Evolutionary conservation across 2,888 invertebrate genomes (phyloP), one percentile per base, ranked within the genome.

Genomic region (Drosophila formosana): DNA sequence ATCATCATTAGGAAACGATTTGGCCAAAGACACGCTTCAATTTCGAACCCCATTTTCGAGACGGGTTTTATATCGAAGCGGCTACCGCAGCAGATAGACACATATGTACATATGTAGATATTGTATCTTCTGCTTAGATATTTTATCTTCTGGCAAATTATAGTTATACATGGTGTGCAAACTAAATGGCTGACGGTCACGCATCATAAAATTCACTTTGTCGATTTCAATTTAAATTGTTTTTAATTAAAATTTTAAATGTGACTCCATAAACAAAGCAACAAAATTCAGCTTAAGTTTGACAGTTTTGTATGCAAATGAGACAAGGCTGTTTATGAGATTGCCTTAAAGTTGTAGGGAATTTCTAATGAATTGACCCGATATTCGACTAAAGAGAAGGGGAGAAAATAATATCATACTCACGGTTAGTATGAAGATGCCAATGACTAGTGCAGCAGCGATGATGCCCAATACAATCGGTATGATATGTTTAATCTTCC

Each of bases 371-470:
- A 41, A 30, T 55, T 32, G 43, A 55, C 8, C 55, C 23, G 23
- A 13, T 25, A 34, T 32, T 32, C 6, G 8, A 30, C 23, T 30
- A 11, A 26, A 46, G 46, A 11, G 41, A 28, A 41, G 18, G 13
- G 1, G 9, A 6, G 3, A 11, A 43, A 34, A 46, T 18, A 18
- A 18, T 18, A 18, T 18, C 18, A 18, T 37, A 68, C 92, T 90
- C 69, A 92, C 92, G 84, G 90, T 88, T 71, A 91, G 67, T 7
- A 82, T 85, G 34, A 92, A 75, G 63, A 92, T 75, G 57, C 86
- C 80, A 11, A 84, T 64, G 50, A 82, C 86, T 41, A 91, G 74
- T 11, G 82, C 66, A 34, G 89, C 60, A 18, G 88, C 78, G 32
- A 87, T 71, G 66, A 84, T 73, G 67, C 88, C 80, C 66, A 92